phyloP scores from a whole-genome alignment of 1,140 invertebrate genomes.

The Teleopsis dalmanni region DNA sequence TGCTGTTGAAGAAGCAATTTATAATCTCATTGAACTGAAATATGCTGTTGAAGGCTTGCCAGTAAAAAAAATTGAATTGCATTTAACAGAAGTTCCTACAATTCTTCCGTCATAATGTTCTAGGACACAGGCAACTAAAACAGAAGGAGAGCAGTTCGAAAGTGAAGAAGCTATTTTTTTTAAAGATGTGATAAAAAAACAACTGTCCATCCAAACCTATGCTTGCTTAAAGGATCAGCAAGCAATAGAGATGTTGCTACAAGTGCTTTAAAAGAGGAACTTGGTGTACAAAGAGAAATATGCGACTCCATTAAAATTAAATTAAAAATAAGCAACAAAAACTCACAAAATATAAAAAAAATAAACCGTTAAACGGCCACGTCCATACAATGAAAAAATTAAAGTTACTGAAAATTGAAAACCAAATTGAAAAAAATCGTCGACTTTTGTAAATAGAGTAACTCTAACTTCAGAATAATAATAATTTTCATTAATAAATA shows the following conservation, averaged over 20 bases:
- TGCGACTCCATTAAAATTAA: no score
- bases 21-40: neutral
- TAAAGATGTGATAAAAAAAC: neutral
- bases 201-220: neutral
- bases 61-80: neutral
- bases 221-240: neutral
- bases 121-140: neutral
- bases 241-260: neutral
- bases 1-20: neutral
- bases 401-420: no score
- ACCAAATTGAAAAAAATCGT: no score
- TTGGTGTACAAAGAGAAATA: neutral
- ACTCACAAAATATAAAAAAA: no score
- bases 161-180: neutral
- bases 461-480: no score
- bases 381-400: no score
- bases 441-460: no score
- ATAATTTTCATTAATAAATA: no score
- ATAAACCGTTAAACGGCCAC: no score
- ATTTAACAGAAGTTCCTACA: no score
- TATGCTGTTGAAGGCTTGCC: conserved; percentile 2
- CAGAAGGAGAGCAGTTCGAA: neutral
- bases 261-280: neutral
- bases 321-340: no score
- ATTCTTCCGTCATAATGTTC: no score